Base-by-base conservation (phyloP, 2,888 invertebrate genomes). In the Coecobrya sp. region DNA sequence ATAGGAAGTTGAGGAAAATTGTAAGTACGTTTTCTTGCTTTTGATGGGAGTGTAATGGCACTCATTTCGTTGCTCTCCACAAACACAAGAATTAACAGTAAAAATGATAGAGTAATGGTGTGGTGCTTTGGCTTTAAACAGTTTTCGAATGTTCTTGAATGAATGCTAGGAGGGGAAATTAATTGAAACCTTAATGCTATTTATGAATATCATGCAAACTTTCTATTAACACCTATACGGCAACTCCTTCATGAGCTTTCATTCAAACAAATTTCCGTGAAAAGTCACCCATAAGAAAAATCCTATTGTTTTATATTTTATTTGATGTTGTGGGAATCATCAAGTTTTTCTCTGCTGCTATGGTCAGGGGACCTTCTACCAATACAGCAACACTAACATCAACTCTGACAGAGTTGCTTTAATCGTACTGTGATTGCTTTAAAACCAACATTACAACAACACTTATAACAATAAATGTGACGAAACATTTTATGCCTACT, bases 121-220 rank as follows among this genome's bases (percentile, higher is more conserved):
- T 30, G n/a, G 22, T 42, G 11, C 0, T 45, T 7, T 45, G 73
- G 45, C 36, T 1, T 30, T 70, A 25, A 36, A 25, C n/a, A 7
- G 27, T 22, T 65, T 22, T 65, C 1, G 13, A n/a, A 59, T 59
- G 1, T 27, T 3, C 42, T 73, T 73, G 30, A 73, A 42, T 42
- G 42, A n/a, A 30, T 55, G 81, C 1, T 45, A 30, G 49, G 49
- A 45, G 22, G 84, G 65, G 16, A 42, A 76, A 79, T 65, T 89
- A 81, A 79, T 92, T 86, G 84, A 84, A 87, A 89, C 16, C 52
- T 70, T 73, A n/a, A 65, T n/a, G 49, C 70, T 27, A 79, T 62
- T 82, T 87, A 84, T 84, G 16, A 84, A 22, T 36, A 86, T 82
- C 91, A 92, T 87, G 91, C 91, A 87, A 92, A 87, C 86, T 92